A percentile compares a stretch with the other conserved stretches of the same genome.
These are phyloP conservation scores for Lasaia peninsularis DNA, from an alignment of 1,140 invertebrate species.

Conservation along the genomic window DNA sequence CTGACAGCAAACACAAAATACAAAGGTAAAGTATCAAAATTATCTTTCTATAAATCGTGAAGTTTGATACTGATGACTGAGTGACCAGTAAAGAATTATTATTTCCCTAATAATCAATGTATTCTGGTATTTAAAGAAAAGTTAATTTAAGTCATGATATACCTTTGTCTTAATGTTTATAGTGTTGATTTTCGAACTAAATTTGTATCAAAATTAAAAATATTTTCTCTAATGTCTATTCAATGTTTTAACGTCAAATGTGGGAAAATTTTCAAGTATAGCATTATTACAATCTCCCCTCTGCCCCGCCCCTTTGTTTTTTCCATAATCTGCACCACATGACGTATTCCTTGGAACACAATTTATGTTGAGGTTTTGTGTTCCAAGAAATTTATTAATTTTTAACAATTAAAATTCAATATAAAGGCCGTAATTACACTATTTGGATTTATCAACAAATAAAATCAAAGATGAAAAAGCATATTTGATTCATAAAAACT, in stretches of 20 bases:
- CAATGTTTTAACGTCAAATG: constrained; percentile 12
- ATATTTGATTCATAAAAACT: constrained; percentile 14
- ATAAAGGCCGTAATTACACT: background rate
- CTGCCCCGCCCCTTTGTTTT: constrained; percentile 28
- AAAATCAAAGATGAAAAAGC: background rate
- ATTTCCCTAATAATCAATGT: constrained; percentile 19
- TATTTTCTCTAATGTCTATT: background rate
- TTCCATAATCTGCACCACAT: constrained; percentile 27
- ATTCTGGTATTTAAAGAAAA: background rate
- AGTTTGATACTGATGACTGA: constrained; percentile 33
- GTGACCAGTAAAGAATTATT: constrained; percentile 27
- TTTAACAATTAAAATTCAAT: constrained; percentile 12
- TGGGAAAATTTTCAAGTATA: constrained; percentile 19
- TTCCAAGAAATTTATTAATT: constrained; percentile 51
- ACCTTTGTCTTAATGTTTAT: background rate
- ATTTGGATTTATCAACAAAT: background rate
- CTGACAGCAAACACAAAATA: constrained; percentile 41
- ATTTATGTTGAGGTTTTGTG: constrained; percentile 62
- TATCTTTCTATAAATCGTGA: constrained; percentile 37
- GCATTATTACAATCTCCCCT: constrained; percentile 36
- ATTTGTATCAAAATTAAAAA: background rate
- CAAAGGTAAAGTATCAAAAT: constrained; percentile 40
- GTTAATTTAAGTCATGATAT: background rate
- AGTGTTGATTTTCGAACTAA: background rate
- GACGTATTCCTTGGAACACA: constrained; percentile 35